phyloP scores from a whole-genome alignment of 2,797 vertebrate species.

The Pseudochaenichthys georgianus region DNA sequence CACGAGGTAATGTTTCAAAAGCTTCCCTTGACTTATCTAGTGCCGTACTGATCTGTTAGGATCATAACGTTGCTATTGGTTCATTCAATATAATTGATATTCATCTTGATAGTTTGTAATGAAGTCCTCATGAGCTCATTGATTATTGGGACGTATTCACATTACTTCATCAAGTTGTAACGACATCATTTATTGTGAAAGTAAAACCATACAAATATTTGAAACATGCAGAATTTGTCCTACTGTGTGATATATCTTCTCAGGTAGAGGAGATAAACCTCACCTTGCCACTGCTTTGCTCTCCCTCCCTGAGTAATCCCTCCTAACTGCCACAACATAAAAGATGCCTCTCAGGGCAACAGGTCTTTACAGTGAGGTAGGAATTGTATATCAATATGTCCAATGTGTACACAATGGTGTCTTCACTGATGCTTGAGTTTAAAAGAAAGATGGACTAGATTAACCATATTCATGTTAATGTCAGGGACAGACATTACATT shows the following conservation, averaged over 20 bases:
- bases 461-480: neutral
- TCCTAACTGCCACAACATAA: neutral
- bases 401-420: neutral
- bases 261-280: neutral
- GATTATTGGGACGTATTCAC: neutral
- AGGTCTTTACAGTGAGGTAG: neutral
- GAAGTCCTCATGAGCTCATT: neutral
- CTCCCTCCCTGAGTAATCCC: neutral
- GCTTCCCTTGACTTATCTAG: neutral
- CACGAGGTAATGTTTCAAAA: neutral
- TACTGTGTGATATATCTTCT: neutral
- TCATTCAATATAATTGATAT: neutral
- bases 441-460: neutral
- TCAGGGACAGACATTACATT: neutral
- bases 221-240: too few relatives aligned
- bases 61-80: neutral
- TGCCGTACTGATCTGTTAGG: neutral
- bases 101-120: neutral
- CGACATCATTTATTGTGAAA: neutral
- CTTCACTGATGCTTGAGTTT: neutral
- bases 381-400: neutral
- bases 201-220: too few relatives aligned
- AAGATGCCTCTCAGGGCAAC: neutral
- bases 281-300: neutral
- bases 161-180: neutral